Base-by-base conservation (phyloP, 2,888 invertebrate species). In the Dryocosmus kuriphilus region DNA sequence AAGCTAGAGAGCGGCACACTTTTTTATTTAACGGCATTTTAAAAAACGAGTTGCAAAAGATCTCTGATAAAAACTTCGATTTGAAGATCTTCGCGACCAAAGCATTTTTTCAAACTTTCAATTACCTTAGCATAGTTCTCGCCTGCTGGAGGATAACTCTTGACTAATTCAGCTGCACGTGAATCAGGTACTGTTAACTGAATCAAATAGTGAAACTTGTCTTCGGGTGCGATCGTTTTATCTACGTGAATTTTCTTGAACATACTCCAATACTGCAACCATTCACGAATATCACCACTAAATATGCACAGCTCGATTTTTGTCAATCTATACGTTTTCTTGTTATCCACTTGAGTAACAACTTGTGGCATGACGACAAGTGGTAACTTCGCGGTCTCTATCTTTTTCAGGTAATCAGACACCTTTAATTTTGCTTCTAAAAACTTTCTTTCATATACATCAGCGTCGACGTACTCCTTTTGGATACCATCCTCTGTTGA, bases 21-120 rank as follows among this genome's bases (percentile, higher is more conserved):
- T 38, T 38, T 38, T 0, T 8, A 8, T 11, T 38, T 38, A 1
- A 38, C 9, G 9, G 35, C 8, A 11, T 38, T 38, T 38, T 38
- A 11, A 8, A 89, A 32, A 35, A 89, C 83, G 41, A 89, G 73
- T 61, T 82, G 83, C 35, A 89, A 76, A n/a, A 88, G 73, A 73
- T 89, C 86, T 35, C 87, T 51, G 19, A 87, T 82, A 76, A 86
- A 85, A 16, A 85, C 82, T 77, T 87, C 87, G 9, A 86, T 80
- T 38, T 84, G 82, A 14, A 88, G 65, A 22, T 88, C 87, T 9
- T 85, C 85, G 65, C 82, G 77, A 11, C 85, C 84, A 73, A 88
- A 87, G 24, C 87, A n/a, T n/a, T n/a, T 77, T 61, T 80, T 79
- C 78, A 86, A 73, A 76, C 77, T 79, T 0, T 78, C 75, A 30